phyloP scores from a whole-genome alignment of 2,113 vertebrate species.

The western clawed frog (Xenopus tropicalis) region DNA sequence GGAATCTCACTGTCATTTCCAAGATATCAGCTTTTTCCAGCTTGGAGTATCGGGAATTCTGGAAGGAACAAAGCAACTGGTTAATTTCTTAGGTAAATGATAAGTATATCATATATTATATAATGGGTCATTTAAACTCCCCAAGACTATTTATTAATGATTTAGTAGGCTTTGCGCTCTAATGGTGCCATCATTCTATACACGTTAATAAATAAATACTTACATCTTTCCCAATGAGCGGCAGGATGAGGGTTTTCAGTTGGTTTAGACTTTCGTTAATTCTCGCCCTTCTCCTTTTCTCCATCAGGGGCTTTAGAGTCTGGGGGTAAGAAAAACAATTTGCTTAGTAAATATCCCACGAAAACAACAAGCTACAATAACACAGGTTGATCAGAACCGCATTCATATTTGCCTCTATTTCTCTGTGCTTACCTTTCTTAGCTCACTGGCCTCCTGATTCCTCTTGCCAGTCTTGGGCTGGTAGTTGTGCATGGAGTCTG shows the following conservation, averaged over 20 bases:
- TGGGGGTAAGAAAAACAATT: conserved; percentile 49
- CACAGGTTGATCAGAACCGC: no score
- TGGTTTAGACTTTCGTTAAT: conserved; percentile 81
- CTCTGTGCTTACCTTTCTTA: conserved; percentile 66
- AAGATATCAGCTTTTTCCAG: conserved; percentile 89
- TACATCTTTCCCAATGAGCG: conserved; percentile 79
- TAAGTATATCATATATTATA: no score
- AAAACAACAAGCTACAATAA: no score
- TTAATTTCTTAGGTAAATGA: no score
- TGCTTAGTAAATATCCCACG: neutral
- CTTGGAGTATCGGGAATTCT: conserved; percentile 76
- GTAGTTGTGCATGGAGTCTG: conserved; percentile 41
- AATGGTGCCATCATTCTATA: no score
- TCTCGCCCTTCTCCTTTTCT: conserved; percentile 74
- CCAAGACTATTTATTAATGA: no score
- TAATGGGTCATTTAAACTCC: no score
- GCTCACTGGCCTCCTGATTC: conserved; percentile 60
- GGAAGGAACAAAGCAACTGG: neutral
- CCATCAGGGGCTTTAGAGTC: conserved; percentile 81
- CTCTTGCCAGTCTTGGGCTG: conserved; percentile 57
- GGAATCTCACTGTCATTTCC: conserved; percentile 87
- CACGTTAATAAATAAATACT: conserved; percentile 50
- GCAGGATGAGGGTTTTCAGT: conserved; percentile 77
- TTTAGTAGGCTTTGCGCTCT: no score
- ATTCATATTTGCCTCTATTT: no score